These are phyloP conservation scores for Morpho achilles DNA, from an alignment of 2,888 invertebrate species.

Conservation along the genomic window DNA sequence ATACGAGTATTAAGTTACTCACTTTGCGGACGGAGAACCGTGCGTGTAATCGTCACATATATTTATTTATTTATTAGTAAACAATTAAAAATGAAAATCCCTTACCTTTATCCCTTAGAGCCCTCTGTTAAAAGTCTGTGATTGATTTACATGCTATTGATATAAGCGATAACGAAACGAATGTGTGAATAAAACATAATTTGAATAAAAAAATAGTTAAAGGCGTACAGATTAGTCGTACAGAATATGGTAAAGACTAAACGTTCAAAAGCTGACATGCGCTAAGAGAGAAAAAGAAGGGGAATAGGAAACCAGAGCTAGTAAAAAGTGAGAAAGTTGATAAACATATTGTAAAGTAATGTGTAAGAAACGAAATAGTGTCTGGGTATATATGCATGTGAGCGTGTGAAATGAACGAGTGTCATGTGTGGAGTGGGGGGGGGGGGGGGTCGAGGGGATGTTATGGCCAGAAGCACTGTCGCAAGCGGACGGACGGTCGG, in stretches of 20 bases:
- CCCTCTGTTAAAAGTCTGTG: constrained; percentile 23
- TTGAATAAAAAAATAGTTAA: constrained; percentile 17
- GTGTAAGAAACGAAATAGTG: constrained; percentile 22
- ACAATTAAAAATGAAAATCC: constrained; percentile 7
- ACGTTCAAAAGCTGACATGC: constrained; percentile 29
- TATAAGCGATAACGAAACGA: constrained; percentile 15
- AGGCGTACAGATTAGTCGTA: neutral
- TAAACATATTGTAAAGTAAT: constrained; percentile 25
- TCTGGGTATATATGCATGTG: constrained; percentile 27
- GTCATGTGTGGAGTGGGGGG: constrained; percentile 33
- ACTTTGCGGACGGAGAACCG: too few relatives aligned
- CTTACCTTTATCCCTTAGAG: constrained; percentile 22
- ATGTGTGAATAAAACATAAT: constrained; percentile 21
- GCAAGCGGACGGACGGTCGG: constrained; percentile 41
- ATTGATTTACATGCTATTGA: constrained; percentile 21
- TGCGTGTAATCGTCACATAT: too few relatives aligned
- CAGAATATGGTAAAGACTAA: neutral
- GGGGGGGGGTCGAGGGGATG: constrained; percentile 28
- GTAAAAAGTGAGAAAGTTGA: constrained; percentile 17
- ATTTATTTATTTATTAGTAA: too few relatives aligned
- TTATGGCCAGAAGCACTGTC: constrained; percentile 35
- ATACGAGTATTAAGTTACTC: too few relatives aligned
- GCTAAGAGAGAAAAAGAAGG: constrained; percentile 19
- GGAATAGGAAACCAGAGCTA: constrained; percentile 19
- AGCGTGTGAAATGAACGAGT: constrained; percentile 38